Evolutionary conservation across 2,888 invertebrate species (phyloP).

Genomic region (Hydroisotoma schaefferi): DNA sequence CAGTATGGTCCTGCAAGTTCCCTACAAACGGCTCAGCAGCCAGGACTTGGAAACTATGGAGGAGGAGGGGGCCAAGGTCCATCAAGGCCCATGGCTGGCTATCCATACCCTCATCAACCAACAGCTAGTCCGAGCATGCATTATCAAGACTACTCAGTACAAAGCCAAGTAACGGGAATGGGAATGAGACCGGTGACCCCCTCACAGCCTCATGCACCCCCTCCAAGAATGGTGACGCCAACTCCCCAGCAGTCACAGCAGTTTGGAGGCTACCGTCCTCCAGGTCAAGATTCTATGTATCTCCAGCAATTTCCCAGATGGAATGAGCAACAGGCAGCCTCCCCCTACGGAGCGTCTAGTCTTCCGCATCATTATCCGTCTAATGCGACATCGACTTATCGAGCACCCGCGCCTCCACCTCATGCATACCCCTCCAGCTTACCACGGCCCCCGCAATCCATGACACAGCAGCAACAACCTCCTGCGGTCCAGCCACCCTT

Average conservation of each 20-base stretch:
- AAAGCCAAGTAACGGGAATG: slow-evolving; percentile 43
- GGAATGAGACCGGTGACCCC: slow-evolving; percentile 42
- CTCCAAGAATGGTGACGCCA: slow-evolving; percentile 41
- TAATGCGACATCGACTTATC: slow-evolving; percentile 42
- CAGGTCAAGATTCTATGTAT: slow-evolving; percentile 44
- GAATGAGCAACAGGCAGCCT: slow-evolving; percentile 42
- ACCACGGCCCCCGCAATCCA: slow-evolving; percentile 44
- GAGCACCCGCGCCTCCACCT: slow-evolving; percentile 31
- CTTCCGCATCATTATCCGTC: slow-evolving; percentile 49
- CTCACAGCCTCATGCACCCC: slow-evolving; percentile 41
- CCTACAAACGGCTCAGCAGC: slow-evolving; percentile 32
- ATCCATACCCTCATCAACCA: slow-evolving; percentile 45
- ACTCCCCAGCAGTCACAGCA: slow-evolving; percentile 34
- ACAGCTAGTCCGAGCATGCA: slow-evolving; percentile 44
- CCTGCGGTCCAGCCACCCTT: slow-evolving; percentile 54
- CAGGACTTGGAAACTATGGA: slow-evolving; percentile 40
- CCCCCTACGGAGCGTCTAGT: slow-evolving; percentile 15
- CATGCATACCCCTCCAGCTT: slow-evolving; percentile 47
- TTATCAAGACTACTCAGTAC: slow-evolving; percentile 47
- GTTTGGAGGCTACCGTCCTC: slow-evolving; percentile 37
- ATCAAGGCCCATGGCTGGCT: slow-evolving; percentile 46
- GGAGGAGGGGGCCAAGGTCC: slow-evolving; percentile 33
- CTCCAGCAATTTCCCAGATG: slow-evolving; percentile 47
- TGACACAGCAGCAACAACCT: slow-evolving; percentile 51
- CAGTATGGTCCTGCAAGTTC: slow-evolving; percentile 40